Evolutionary conservation across 2,113 vertebrate species (phyloP).

Genomic region (Grallaria varia): DNA sequence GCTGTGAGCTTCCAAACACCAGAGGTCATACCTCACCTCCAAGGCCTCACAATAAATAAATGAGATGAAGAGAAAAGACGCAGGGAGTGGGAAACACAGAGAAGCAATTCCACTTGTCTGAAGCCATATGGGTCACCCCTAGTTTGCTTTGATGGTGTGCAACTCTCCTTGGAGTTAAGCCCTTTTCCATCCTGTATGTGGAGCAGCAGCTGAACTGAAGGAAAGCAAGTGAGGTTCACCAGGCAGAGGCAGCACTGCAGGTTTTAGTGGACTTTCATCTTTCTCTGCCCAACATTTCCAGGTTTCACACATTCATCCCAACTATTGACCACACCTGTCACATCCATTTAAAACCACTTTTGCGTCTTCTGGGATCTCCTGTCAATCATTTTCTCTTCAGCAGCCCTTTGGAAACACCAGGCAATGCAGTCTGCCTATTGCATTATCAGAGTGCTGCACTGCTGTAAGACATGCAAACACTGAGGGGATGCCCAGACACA

Average conservation of each 20-base stretch:
- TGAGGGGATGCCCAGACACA: neutral
- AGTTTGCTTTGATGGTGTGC: neutral
- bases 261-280: neutral
- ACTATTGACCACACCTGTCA: neutral
- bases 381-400: neutral
- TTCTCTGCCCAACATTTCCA: rapidly evolving
- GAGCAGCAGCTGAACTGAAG: neutral
- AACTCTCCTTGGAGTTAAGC: neutral
- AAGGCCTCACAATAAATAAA: neutral
- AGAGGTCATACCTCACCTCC: neutral
- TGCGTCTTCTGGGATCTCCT: neutral
- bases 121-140: neutral
- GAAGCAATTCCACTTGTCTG: neutral
- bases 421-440: neutral
- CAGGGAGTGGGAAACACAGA: neutral
- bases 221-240: neutral
- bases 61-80: neutral
- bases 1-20: neutral
- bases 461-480: neutral
- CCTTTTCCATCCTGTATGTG: neutral
- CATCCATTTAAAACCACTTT: neutral
- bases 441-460: neutral
- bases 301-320: neutral
- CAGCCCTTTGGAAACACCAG: neutral
- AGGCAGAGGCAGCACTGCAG: neutral